Conservation (phyloP, 2,113 vertebrate species). For the Leptobrachium ailaonicum region DNA sequence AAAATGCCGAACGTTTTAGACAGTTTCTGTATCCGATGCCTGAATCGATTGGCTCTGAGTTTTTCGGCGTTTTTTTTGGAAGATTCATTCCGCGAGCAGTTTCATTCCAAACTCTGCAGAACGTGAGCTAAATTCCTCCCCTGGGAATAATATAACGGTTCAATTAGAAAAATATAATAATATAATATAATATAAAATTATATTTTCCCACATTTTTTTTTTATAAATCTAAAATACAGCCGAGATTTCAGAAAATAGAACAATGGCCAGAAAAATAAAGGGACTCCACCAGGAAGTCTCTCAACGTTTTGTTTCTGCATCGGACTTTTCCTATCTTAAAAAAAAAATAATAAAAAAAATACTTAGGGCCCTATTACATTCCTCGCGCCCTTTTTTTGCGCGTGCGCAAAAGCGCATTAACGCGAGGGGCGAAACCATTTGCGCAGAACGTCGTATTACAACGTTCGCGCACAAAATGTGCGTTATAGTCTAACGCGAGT, state of each 20-base stretch:
- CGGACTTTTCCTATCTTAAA: not conserved
- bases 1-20: constrained; percentile 28
- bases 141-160: constrained; percentile 36
- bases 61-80: not conserved
- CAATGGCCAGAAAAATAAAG: constrained; percentile 17
- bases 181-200: not conserved
- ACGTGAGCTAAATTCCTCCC: constrained; percentile 26
- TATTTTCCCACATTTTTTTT: not conserved
- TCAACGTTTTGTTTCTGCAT: constrained; percentile 1
- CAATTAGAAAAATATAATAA: constrained; percentile 29
- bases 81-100: not conserved
- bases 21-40: not conserved
- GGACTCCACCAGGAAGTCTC: not conserved
- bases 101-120: constrained; percentile 25
- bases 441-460: too few relatives aligned
- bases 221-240: constrained; percentile 28
- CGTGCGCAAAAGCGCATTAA: too few relatives aligned
- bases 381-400: too few relatives aligned
- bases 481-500: too few relatives aligned
- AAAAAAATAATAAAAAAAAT: too few relatives aligned
- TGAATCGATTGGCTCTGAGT: constrained; percentile 19
- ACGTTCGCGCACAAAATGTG: too few relatives aligned
- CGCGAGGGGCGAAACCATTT: too few relatives aligned
- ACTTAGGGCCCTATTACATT: too few relatives aligned
- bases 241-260: constrained; percentile 20